Evolutionary conservation across 2,888 invertebrate species (phyloP).

Genomic region (Calliopum simillimum): DNA sequence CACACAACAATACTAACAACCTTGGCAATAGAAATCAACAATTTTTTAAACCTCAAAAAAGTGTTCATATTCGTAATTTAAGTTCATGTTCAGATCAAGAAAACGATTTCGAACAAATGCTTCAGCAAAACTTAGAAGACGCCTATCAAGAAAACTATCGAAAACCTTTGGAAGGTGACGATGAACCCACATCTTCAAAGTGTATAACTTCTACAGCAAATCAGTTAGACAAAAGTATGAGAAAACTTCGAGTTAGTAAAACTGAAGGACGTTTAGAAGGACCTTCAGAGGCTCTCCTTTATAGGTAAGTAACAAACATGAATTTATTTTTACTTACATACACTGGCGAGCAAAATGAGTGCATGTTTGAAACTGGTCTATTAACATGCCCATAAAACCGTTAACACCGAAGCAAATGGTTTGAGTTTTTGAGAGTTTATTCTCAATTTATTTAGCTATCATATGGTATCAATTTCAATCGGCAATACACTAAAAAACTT

Average conservation of each 20-base stretch:
- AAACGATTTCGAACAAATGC: conserved; percentile 65
- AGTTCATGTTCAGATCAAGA: conserved; percentile 44
- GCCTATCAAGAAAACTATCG: conserved; percentile 45
- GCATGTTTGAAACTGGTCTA: no score
- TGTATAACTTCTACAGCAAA: conserved; percentile 51
- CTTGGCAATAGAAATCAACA: conserved; percentile 38
- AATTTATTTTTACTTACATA: background rate
- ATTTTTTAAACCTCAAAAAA: conserved; percentile 7
- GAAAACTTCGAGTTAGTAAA: conserved; percentile 58
- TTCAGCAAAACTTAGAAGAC: conserved; percentile 64
- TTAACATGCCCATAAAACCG: no score
- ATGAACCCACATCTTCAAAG: conserved; percentile 34
- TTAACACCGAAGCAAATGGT: no score
- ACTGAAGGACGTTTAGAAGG: conserved; percentile 65
- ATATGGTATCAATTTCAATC: no score
- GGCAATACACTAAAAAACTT: no score
- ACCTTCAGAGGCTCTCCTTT: conserved; percentile 62
- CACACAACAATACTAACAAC: conserved; percentile 51
- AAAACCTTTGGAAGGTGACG: conserved; percentile 38
- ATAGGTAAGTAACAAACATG: conserved; percentile 47
- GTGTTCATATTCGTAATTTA: conserved; percentile 19
- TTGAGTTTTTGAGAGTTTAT: no score
- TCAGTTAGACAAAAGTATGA: conserved; percentile 54
- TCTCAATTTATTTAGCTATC: no score
- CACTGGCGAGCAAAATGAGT: no score